These are phyloP conservation scores for Labia minor DNA, from an alignment of 2,888 invertebrate species.

Conservation along the genomic window DNA sequence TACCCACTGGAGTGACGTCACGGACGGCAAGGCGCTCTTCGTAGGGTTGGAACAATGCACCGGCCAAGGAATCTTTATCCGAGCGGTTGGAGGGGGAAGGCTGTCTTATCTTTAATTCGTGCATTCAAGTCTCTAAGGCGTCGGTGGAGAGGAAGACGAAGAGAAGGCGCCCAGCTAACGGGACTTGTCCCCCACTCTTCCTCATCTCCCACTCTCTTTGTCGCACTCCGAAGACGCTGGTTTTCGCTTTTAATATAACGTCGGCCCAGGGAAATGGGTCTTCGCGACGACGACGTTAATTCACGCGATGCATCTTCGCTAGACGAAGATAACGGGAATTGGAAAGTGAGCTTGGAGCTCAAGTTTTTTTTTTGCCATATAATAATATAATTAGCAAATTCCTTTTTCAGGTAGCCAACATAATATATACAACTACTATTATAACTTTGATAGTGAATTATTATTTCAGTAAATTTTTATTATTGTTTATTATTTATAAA, in stretches of 20 bases:
- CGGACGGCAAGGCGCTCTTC: neutral
- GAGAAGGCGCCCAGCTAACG: neutral
- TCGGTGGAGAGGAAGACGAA: neutral
- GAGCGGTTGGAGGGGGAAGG: too few relatives aligned
- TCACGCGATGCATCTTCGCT: neutral
- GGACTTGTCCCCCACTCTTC: too few relatives aligned
- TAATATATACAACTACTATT: too few relatives aligned
- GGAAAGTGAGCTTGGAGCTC: neutral
- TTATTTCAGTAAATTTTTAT: too few relatives aligned
- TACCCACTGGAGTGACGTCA: neutral
- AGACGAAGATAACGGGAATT: neutral
- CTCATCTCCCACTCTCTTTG: neutral
- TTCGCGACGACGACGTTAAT: neutral
- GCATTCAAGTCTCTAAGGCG: neutral
- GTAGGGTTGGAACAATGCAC: neutral
- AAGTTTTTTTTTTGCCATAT: neutral
- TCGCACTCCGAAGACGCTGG: neutral
- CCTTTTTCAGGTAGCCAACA: too few relatives aligned
- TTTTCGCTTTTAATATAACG: slow-evolving; percentile 5
- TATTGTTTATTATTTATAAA: too few relatives aligned
- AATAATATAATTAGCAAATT: neutral
- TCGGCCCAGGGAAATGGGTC: slow-evolving; percentile 5
- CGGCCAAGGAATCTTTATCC: neutral
- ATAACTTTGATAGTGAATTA: too few relatives aligned
- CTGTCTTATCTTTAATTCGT: neutral